Conservation (phyloP, 2,888 invertebrate genomes). For the Synergus japonicus region DNA sequence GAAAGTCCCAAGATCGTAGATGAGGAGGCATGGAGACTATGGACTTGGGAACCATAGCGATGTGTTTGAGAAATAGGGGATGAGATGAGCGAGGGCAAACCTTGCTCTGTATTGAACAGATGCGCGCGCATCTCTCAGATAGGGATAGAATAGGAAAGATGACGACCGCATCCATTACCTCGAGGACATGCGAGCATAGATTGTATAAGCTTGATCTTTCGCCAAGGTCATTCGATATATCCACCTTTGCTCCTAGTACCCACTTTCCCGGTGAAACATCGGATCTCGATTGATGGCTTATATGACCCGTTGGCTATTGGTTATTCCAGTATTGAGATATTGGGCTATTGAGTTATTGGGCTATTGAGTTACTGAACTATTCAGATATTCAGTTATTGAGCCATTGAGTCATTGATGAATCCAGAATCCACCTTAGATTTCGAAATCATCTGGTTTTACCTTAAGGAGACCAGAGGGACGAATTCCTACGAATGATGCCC, state of each 20-base stretch:
- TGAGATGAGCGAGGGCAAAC: constrained; percentile 52
- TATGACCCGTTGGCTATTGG: constrained; percentile 20
- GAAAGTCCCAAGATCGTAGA: neutral
- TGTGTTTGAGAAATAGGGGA: constrained; percentile 34
- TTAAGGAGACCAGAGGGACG: constrained; percentile 22
- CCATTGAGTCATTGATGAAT: neutral
- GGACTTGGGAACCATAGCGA: constrained; percentile 1
- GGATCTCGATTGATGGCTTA: constrained; percentile 1
- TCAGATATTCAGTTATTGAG: neutral
- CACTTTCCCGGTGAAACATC: constrained; percentile 24
- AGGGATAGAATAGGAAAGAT: constrained; percentile 46
- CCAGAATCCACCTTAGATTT: constrained; percentile 31
- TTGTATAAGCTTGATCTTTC: constrained; percentile 50
- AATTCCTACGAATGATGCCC: constrained; percentile 29
- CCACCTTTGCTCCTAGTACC: constrained; percentile 5
- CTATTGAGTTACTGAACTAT: neutral
- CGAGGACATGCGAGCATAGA: constrained; percentile 52
- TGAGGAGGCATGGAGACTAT: neutral
- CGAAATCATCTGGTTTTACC: constrained; percentile 15
- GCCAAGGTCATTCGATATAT: constrained; percentile 58
- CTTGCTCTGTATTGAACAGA: constrained; percentile 60
- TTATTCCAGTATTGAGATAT: neutral
- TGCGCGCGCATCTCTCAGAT: constrained; percentile 57
- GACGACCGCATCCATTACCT: constrained; percentile 55
- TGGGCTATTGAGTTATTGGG: neutral